Percentiles rank a stretch among this genome's conserved stretches.
Conservation (phyloP, 2,888 invertebrate genomes). For the Boloria euphrosyne region DNA sequence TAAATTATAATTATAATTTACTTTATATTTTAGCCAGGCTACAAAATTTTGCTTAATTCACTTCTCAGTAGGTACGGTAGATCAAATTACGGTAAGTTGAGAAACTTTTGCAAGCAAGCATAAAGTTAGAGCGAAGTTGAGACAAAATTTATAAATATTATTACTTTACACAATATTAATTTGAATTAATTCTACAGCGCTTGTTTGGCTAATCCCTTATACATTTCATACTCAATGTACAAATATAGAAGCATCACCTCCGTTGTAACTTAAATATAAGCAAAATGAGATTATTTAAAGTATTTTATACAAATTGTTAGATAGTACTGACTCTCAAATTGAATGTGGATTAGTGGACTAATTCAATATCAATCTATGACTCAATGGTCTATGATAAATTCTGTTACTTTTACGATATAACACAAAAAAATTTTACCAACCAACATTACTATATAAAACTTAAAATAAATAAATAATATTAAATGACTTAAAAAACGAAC, state of each 20-base stretch:
- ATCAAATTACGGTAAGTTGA: constrained; percentile 28
- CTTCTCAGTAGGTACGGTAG: constrained; percentile 18
- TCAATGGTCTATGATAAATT: too few species aligned
- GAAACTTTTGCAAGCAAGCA: constrained; percentile 31
- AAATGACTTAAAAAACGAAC: too few species aligned
- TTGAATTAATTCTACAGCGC: constrained; percentile 28
- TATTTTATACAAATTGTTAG: neutral
- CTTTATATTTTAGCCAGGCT: constrained; percentile 9
- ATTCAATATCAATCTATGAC: too few species aligned
- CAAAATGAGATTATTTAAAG: neutral
- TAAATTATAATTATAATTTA: constrained; percentile 11
- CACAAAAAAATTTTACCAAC: too few species aligned
- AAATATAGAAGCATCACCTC: neutral
- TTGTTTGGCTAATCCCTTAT: constrained; percentile 25
- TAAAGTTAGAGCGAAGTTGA: constrained; percentile 27
- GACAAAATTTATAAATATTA: constrained; percentile 30
- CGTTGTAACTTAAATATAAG: neutral
- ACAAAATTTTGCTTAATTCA: constrained; percentile 27
- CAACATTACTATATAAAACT: too few species aligned
- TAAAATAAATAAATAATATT: too few species aligned
- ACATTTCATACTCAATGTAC: constrained; percentile 8
- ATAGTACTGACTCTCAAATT: too few species aligned
- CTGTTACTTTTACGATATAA: too few species aligned
- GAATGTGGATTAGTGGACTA: too few species aligned
- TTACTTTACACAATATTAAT: constrained; percentile 22